These are phyloP conservation scores for Plecturocebus donacophilus DNA, from an alignment of 2,113 vertebrate genomes.

Conservation along the genomic window DNA sequence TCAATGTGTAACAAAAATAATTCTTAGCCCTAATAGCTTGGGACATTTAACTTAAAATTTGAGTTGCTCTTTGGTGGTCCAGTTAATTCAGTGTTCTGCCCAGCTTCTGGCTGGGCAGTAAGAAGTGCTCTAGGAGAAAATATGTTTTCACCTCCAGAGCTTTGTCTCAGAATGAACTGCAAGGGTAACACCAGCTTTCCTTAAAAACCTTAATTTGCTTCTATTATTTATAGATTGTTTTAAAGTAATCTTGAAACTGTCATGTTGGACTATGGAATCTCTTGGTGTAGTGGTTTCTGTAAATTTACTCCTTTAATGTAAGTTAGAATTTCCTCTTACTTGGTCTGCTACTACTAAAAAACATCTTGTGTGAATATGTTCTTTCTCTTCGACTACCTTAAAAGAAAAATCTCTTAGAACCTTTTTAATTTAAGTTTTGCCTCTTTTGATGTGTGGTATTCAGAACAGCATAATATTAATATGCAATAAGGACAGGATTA, in stretches of 20 bases:
- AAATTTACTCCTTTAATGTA: neutral
- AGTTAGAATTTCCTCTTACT: constrained; percentile 19
- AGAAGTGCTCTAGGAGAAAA: neutral
- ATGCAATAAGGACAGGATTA: neutral
- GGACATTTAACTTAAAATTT: neutral
- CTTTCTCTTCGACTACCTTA: neutral
- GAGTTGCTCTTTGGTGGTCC: no score
- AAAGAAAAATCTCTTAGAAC: neutral
- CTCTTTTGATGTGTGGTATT: neutral
- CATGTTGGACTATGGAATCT: neutral
- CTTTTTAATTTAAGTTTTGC: neutral
- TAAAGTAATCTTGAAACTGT: neutral
- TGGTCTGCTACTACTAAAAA: neutral
- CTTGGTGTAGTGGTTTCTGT: neutral
- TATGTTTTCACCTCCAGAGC: neutral
- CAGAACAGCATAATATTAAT: neutral
- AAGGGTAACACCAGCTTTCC: neutral
- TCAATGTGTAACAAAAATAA: neutral
- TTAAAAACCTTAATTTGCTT: neutral
- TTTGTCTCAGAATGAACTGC: neutral
- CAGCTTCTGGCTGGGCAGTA: neutral
- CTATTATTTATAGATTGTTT: neutral
- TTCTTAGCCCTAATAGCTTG: neutral
- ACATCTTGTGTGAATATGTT: neutral
- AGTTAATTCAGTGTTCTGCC: neutral